A percentile compares a stretch with the other conserved stretches of the same genome.
phyloP scores from a whole-genome alignment of 2,113 vertebrate species.

The Myotis davidii region DNA sequence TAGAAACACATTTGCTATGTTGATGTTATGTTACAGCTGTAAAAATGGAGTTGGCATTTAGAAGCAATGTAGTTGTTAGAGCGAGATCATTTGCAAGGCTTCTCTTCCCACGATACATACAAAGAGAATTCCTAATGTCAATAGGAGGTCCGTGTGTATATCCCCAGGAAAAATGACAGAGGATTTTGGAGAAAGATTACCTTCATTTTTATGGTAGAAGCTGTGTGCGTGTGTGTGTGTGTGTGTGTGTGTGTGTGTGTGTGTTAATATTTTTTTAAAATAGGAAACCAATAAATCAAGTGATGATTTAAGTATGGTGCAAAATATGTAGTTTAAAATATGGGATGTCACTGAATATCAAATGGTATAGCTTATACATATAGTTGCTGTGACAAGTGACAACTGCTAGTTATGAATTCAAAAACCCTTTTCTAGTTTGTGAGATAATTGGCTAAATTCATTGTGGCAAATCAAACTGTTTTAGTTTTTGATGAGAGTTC shows the following conservation, averaged over 20 bases:
- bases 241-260: background rate
- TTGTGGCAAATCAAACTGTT: constrained; percentile 67
- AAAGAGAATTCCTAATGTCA: constrained; percentile 59
- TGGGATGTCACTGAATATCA: constrained; percentile 48
- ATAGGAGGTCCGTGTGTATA: background rate
- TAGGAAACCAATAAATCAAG: constrained; percentile 72
- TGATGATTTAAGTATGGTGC: constrained; percentile 71
- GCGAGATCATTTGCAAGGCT: constrained; percentile 25
- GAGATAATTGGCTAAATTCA: constrained; percentile 47
- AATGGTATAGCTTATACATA: constrained; percentile 52
- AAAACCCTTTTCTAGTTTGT: constrained; percentile 58
- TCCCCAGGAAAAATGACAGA: constrained; percentile 51
- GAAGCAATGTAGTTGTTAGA: constrained; percentile 45
- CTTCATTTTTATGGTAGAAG: constrained; percentile 63
- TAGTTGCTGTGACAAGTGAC: constrained; percentile 53
- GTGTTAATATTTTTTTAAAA: constrained; percentile 61
- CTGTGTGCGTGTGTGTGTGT: background rate
- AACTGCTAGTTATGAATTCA: constrained; percentile 51
- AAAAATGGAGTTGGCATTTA: constrained; percentile 74
- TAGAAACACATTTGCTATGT: constrained; percentile 63
- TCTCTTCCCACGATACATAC: constrained; percentile 53
- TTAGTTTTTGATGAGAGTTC: constrained; percentile 71
- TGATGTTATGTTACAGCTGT: constrained; percentile 61
- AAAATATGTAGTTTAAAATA: constrained; percentile 77
- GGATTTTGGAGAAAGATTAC: constrained; percentile 68